Base-by-base conservation (phyloP, 2,888 invertebrate species). In the Tolmerus cingulatus region DNA sequence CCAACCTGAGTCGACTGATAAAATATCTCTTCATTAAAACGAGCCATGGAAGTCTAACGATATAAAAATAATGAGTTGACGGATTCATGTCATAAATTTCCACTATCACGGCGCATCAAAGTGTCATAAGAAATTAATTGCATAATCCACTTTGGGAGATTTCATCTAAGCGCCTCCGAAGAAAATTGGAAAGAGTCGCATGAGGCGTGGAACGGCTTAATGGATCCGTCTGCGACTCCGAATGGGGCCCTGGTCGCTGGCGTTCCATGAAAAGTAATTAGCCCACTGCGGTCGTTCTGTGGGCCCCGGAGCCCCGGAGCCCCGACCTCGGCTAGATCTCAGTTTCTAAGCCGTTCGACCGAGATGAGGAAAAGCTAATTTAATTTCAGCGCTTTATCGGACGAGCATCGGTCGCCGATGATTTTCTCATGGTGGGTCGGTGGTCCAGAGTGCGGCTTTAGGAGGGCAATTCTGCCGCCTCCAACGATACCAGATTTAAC, bases 91-190 rank as follows among this genome's bases (percentile, higher is more conserved):
- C 46, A 81, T 81, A 81, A 81, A 81, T 81, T 81, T 81, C 34
- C 55, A 27, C 55, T 81, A 81, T 81, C 81, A 55, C 81, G 51
- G 46, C 55, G 81, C 77, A 86, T 87, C 78, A 84, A 86, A 78
- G 87, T 88, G 87, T 87, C 87, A 88, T 88, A 81, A 81, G 81
- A 88, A 88, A 87, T 88, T 88, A 88, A 87, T 87, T 88, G 86
- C 88, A 86, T 87, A 86, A 86, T 87, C 87, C 87, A 88, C 87
- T 87, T 84, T 66, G 81, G 78, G 55, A 81, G 81, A 81, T 81
- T 81, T 23, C 81, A 81, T 81, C 81, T 81, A 81, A 81, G 81
- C 81, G 81, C 81, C 81, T 81, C 81, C 55, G 43, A 51, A 81
- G 30, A 55, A 81, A 81, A 81, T 81, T 34, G 27, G 76, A 81